Evolutionary conservation across 2,113 vertebrate genomes (phyloP).

Genomic region (Microtus ochrogaster): DNA sequence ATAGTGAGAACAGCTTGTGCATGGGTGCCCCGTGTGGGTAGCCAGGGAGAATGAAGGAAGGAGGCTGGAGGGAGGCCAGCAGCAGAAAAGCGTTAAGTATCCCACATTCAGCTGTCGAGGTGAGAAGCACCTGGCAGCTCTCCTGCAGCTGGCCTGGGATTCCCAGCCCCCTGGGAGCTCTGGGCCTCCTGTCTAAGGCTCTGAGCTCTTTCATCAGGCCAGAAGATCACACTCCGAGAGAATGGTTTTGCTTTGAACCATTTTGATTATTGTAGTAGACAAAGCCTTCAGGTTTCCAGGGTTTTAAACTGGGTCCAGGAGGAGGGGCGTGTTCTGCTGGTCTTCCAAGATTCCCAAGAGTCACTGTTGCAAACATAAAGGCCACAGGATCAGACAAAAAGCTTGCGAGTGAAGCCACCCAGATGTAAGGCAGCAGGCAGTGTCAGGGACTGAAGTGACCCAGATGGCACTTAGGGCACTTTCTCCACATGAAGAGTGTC

Average conservation of each 20-base stretch:
- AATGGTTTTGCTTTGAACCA: not conserved
- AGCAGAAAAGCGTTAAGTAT: not conserved
- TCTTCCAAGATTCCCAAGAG: not conserved
- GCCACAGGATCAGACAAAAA: not conserved
- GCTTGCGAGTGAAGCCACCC: not conserved
- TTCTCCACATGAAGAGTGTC: not conserved
- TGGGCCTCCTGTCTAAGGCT: constrained; percentile 4
- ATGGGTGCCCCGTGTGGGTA: not conserved
- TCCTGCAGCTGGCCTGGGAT: not conserved
- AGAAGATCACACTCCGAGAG: not conserved
- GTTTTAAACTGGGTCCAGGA: constrained; percentile 37
- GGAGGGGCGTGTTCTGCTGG: not conserved
- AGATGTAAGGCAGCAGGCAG: not conserved
- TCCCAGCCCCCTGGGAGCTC: not conserved
- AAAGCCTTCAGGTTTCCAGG: not conserved
- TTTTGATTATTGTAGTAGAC: not conserved
- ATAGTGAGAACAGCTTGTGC: constrained; percentile 54
- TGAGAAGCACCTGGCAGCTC: constrained; percentile 13
- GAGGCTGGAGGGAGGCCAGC: not conserved
- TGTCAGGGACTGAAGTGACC: not conserved
- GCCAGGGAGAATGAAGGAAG: not conserved
- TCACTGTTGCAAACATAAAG: not conserved
- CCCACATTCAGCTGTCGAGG: not conserved
- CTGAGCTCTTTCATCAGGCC: not conserved
- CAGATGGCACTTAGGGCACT: not conserved